phyloP scores from a whole-genome alignment of 2,888 invertebrate species.

The Cartodere bifasciata region DNA sequence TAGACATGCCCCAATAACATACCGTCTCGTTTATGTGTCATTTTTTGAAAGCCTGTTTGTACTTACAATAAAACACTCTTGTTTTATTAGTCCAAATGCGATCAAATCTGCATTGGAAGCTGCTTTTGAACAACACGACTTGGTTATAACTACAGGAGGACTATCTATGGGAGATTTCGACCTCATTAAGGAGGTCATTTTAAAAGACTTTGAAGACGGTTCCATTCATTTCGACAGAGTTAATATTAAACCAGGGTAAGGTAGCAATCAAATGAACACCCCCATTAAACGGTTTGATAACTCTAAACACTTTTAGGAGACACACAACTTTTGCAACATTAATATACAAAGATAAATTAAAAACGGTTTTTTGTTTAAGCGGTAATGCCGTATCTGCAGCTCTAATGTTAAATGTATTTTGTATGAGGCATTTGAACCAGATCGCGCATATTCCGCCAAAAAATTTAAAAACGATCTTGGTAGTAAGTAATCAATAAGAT shows the following conservation, averaged over 20 bases:
- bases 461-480: too few species aligned
- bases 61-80: too few species aligned
- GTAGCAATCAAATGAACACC: too few species aligned
- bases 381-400: constrained; percentile 97
- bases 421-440: too few species aligned
- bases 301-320: constrained; percentile 55
- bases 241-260: constrained; percentile 91
- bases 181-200: constrained; percentile 68
- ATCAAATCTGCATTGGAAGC: constrained; percentile 46
- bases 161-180: constrained; percentile 99
- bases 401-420: too few species aligned
- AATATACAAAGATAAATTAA: constrained; percentile 42
- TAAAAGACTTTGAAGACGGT: constrained; percentile 61
- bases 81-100: constrained; percentile 35
- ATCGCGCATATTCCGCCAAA: too few species aligned
- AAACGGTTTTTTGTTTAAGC: constrained; percentile 73
- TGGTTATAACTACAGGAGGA: constrained; percentile 85
- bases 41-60: too few species aligned
- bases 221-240: constrained; percentile 77
- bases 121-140: constrained; percentile 49
- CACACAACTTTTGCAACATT: constrained; percentile 91
- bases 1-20: too few species aligned
- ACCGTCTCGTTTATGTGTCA: too few species aligned
- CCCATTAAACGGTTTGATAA: too few species aligned
- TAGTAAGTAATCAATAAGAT: too few species aligned